These are phyloP conservation scores for Spisula subtruncata DNA, from an alignment of 2,888 invertebrate genomes.

Conservation along the genomic window DNA sequence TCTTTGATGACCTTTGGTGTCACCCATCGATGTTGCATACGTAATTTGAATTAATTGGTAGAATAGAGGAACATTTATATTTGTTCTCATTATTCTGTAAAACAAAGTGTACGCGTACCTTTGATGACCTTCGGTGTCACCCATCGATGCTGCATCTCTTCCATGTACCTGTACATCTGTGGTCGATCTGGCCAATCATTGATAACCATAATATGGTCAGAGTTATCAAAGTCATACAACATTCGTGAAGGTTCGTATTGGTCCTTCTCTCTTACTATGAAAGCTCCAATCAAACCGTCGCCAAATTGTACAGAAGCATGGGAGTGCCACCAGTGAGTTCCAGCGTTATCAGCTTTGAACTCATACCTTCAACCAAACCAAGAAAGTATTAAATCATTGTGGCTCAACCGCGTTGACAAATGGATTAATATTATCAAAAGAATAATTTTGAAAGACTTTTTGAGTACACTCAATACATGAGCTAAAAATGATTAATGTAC, in stretches of 20 bases:
- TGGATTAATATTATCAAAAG: no score
- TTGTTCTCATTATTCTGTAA: no score
- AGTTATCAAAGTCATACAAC: slow-evolving; percentile 95
- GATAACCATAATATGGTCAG: slow-evolving; percentile 94
- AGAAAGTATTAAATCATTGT: no score
- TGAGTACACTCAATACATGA: no score
- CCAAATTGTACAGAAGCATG: slow-evolving; percentile 78
- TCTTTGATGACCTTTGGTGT: no score
- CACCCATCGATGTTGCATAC: no score
- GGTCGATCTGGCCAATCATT: slow-evolving; percentile 95
- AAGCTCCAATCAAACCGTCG: slow-evolving; percentile 76
- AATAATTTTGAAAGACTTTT: no score
- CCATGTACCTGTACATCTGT: slow-evolving; percentile 91
- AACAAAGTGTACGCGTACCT: no score
- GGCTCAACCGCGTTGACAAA: no score
- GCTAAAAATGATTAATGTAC: no score
- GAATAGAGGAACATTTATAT: no score
- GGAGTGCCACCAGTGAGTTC: slow-evolving; percentile 82
- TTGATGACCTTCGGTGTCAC: slow-evolving; percentile 45
- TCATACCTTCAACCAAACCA: slow-evolving; percentile 65
- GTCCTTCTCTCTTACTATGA: slow-evolving; percentile 74
- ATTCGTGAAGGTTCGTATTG: slow-evolving; percentile 51
- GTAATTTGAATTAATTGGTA: no score
- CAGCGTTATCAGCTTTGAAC: slow-evolving; percentile 76
- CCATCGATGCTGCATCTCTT: slow-evolving; percentile 72